Evolutionary conservation across 2,888 invertebrate species (phyloP).

Genomic region (Chirona hameri): DNA sequence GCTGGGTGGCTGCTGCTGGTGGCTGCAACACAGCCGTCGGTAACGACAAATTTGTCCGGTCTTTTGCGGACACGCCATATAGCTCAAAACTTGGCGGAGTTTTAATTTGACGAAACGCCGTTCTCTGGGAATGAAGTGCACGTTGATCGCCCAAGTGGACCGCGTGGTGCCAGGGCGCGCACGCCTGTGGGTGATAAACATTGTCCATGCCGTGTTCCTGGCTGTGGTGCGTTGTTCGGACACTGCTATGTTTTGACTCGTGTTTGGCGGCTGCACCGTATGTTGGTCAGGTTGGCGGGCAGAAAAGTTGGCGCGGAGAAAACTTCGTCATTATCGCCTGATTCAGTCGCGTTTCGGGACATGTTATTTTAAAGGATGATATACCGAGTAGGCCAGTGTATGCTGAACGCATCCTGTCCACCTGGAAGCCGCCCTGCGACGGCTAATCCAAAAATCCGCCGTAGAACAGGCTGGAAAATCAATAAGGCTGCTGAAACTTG

Average conservation of each 20-base stretch:
- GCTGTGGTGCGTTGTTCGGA: not conserved
- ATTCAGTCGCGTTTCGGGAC: not conserved
- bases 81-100: not conserved
- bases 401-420: not conserved
- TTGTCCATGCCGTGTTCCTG: not conserved
- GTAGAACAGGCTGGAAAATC: not conserved
- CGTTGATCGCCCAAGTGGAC: not conserved
- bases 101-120: not conserved
- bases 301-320: not conserved
- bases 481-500: conserved; percentile 6
- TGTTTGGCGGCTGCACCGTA: conserved; percentile 12
- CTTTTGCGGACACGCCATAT: not conserved
- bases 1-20: not conserved
- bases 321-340: no score
- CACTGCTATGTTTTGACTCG: conserved; percentile 3
- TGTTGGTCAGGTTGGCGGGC: not conserved
- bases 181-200: not conserved
- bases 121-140: no score
- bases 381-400: not conserved
- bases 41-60: not conserved
- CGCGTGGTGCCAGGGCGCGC: not conserved
- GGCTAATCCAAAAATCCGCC: not conserved
- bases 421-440: not conserved
- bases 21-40: not conserved
- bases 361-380: not conserved